Conservation (phyloP, 2,113 vertebrate species). For the Alexandromys fortis region DNA sequence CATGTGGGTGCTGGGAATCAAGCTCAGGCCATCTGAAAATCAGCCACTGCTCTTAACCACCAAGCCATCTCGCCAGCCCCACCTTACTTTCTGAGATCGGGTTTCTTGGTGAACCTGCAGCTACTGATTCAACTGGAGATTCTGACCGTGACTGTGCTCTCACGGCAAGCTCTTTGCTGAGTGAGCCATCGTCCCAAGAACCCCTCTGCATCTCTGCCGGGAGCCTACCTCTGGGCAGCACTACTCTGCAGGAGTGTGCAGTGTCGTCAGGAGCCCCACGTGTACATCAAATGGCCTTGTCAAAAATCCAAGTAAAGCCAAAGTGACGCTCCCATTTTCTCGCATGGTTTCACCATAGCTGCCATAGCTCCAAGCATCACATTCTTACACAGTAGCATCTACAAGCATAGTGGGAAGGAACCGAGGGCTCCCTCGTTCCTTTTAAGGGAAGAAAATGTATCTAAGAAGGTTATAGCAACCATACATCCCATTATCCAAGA, state of each 20-base stretch:
- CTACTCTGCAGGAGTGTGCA: background rate
- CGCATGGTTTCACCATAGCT: background rate
- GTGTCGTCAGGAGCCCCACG: accelerated
- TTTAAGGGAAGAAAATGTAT: background rate
- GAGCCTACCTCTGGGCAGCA: background rate
- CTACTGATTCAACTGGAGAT: background rate
- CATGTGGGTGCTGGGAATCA: background rate
- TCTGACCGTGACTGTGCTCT: background rate
- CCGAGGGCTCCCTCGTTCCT: background rate
- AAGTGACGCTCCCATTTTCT: background rate
- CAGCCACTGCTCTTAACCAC: background rate
- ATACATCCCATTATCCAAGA: background rate
- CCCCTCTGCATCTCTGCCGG: background rate
- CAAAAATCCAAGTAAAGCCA: background rate
- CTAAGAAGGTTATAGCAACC: background rate
- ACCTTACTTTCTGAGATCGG: background rate
- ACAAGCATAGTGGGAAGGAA: background rate
- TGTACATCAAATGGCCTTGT: background rate
- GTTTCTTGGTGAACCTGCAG: background rate
- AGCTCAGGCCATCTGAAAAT: background rate
- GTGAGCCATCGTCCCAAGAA: background rate
- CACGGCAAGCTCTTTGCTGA: background rate
- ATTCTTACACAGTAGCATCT: background rate
- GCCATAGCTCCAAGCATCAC: background rate
- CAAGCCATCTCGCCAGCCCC: background rate